phyloP scores from a whole-genome alignment of 1,140 invertebrate species.

The Diorhabda elongata region DNA sequence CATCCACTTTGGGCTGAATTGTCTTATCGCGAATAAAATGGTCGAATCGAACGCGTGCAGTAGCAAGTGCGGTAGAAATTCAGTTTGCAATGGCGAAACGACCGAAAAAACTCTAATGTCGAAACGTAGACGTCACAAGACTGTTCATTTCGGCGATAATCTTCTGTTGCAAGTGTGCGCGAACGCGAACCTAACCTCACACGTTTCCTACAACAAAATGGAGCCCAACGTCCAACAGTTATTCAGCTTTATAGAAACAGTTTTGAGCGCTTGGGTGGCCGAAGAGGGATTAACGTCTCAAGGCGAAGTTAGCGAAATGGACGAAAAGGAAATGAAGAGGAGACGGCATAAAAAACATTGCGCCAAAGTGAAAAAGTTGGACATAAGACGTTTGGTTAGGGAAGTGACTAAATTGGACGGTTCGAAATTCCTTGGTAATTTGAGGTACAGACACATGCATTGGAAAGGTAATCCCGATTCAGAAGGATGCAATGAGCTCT shows the following conservation, averaged over 20 bases:
- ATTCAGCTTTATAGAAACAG: conserved; percentile 70
- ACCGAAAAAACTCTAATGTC: conserved; percentile 39
- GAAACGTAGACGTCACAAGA: conserved; percentile 64
- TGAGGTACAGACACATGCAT: conserved; percentile 65
- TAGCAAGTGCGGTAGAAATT: conserved; percentile 35
- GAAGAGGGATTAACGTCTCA: conserved; percentile 64
- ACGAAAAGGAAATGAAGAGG: conserved; percentile 58
- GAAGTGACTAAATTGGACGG: conserved; percentile 62
- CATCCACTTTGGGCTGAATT: background rate
- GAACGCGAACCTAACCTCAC: conserved; percentile 48
- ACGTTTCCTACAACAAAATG: conserved; percentile 47
- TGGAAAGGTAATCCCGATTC: conserved; percentile 62
- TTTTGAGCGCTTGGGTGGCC: conserved; percentile 63
- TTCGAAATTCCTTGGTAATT: conserved; percentile 58
- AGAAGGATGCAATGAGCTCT: conserved; percentile 69
- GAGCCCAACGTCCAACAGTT: conserved; percentile 73
- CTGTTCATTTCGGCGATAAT: conserved; percentile 71
- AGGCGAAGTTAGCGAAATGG: conserved; percentile 61
- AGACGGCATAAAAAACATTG: conserved; percentile 62
- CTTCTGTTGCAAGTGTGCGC: conserved; percentile 64
- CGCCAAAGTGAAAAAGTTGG: conserved; percentile 59
- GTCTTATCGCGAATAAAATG: conserved; percentile 28
- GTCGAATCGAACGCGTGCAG: conserved; percentile 43
- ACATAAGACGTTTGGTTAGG: conserved; percentile 60
- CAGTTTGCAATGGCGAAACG: conserved; percentile 34